A percentile compares a stretch with the other conserved stretches of the same genome.
Conservation (phyloP, 2,888 invertebrate genomes). For the Hydrotaea cyrtoneurina region DNA sequence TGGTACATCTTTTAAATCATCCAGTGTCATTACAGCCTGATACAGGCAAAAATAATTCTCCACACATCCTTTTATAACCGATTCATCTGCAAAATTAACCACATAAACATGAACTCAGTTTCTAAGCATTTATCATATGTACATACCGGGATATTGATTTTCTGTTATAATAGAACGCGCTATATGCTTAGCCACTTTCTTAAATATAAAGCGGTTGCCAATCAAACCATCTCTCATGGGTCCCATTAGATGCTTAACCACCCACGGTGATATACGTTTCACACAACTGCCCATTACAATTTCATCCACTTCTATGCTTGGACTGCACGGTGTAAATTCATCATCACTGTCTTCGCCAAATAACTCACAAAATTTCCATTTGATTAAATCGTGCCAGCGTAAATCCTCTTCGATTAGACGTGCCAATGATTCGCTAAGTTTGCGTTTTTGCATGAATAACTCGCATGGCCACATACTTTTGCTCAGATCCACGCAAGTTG, state of each 20-base stretch:
- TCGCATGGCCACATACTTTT: slow-evolving; percentile 79
- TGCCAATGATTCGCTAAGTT: slow-evolving; percentile 72
- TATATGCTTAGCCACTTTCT: slow-evolving; percentile 76
- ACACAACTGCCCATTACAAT: slow-evolving; percentile 76
- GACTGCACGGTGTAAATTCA: slow-evolving; percentile 76
- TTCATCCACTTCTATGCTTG: slow-evolving; percentile 77
- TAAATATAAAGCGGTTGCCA: slow-evolving; percentile 77
- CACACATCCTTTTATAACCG: slow-evolving; percentile 72
- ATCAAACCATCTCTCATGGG: slow-evolving; percentile 77
- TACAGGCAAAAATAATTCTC: slow-evolving; percentile 76
- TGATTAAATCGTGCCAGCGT: slow-evolving; percentile 74
- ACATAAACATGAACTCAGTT: neutral
- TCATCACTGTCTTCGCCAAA: slow-evolving; percentile 79
- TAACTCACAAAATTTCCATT: slow-evolving; percentile 73
- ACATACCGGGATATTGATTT: slow-evolving; percentile 77
- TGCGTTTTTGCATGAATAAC: slow-evolving; percentile 74
- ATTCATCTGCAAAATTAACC: slow-evolving; percentile 70
- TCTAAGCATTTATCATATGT: neutral
- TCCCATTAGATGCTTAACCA: slow-evolving; percentile 77
- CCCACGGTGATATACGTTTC: slow-evolving; percentile 78
- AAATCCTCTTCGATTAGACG: slow-evolving; percentile 75
- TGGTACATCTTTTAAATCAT: slow-evolving; percentile 73
- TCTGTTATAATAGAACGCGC: slow-evolving; percentile 74
- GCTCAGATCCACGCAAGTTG: slow-evolving; percentile 69
- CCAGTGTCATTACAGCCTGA: slow-evolving; percentile 71